Percentiles rank a stretch among this genome's conserved stretches.
phyloP scores from a whole-genome alignment of 2,888 invertebrate genomes.

The Pardosa pseudoannulata region DNA sequence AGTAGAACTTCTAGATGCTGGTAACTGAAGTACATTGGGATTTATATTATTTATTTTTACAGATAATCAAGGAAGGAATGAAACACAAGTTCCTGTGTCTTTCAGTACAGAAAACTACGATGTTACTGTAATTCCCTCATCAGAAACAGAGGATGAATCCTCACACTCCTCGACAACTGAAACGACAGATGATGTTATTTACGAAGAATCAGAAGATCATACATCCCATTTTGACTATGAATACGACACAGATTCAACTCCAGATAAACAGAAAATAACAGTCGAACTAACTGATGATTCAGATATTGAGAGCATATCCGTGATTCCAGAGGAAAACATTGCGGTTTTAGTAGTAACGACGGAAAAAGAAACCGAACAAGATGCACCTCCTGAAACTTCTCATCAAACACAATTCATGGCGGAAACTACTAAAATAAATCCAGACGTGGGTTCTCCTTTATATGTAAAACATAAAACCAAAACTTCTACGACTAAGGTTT shows the following conservation, averaged over 20 bases:
- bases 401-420: neutral
- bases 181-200: neutral
- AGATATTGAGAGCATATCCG: slow-evolving; percentile 53
- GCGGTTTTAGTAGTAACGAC: slow-evolving; percentile 56
- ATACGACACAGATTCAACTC: neutral
- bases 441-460: neutral
- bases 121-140: slow-evolving; percentile 45
- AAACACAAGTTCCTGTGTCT: slow-evolving; percentile 41
- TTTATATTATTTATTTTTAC: no score
- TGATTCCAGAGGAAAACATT: slow-evolving; percentile 66
- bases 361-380: slow-evolving; percentile 29
- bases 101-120: slow-evolving; percentile 66
- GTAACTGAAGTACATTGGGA: no score
- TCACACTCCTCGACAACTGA: slow-evolving; percentile 35
- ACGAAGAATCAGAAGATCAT: neutral
- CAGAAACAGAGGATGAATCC: neutral
- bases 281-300: slow-evolving; percentile 48
- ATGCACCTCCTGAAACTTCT: neutral
- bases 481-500: neutral
- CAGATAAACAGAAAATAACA: slow-evolving; percentile 52
- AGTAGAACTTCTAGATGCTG: no score
- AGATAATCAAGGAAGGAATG: slow-evolving; percentile 39
- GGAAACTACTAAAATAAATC: neutral
- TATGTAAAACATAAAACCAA: neutral
- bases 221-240: neutral